Evolutionary conservation across 1,140 invertebrate genomes (phyloP).

Genomic region (Cotesia chilonis): DNA sequence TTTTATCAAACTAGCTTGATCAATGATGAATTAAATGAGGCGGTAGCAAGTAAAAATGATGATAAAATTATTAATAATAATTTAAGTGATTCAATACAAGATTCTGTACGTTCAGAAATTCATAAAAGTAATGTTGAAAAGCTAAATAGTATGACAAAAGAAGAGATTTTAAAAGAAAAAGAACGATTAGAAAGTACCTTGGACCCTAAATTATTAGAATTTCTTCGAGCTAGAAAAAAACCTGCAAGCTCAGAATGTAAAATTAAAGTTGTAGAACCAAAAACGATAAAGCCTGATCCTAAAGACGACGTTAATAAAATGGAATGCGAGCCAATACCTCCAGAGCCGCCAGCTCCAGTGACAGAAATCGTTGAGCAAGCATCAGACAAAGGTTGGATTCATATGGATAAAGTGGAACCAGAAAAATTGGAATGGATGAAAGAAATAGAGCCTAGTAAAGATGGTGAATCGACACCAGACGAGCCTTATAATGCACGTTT

Average conservation of each 20-base stretch:
- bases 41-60: not conserved
- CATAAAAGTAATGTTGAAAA: slow-evolving; percentile 78
- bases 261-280: not conserved
- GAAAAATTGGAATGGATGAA: slow-evolving; percentile 89
- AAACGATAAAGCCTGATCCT: not conserved
- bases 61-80: slow-evolving; percentile 24
- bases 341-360: slow-evolving; percentile 61
- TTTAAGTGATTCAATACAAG: slow-evolving; percentile 38
- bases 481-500: slow-evolving; percentile 77
- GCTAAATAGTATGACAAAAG: slow-evolving; percentile 74
- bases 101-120: slow-evolving; percentile 65
- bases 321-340: slow-evolving; percentile 6
- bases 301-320: slow-evolving; percentile 27
- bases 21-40: not conserved
- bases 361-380: slow-evolving; percentile 71
- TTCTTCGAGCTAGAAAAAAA: slow-evolving; percentile 71
- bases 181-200: slow-evolving; percentile 72
- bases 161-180: slow-evolving; percentile 81
- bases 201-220: slow-evolving; percentile 73
- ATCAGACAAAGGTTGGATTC: slow-evolving; percentile 76
- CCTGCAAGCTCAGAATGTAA: slow-evolving; percentile 25
- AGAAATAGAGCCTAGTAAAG: slow-evolving; percentile 64
- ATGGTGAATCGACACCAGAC: slow-evolving; percentile 56
- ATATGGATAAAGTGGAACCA: slow-evolving; percentile 83
- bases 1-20: slow-evolving; percentile 6